phyloP scores from a whole-genome alignment of 2,888 invertebrate genomes.

The Nymphalis c-album region DNA sequence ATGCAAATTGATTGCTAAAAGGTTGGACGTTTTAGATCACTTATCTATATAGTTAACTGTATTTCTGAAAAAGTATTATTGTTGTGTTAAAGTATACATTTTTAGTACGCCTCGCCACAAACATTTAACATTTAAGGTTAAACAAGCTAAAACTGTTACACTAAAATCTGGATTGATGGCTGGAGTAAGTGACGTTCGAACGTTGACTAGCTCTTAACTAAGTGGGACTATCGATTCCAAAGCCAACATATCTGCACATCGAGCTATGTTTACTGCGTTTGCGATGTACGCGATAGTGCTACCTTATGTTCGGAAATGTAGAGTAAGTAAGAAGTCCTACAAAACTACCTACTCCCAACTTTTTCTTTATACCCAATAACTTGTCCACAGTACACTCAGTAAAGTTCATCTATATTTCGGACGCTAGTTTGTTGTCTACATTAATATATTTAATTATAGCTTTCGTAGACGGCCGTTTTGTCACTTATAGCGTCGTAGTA shows the following conservation, averaged over 20 bases:
- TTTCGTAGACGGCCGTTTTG: not conserved
- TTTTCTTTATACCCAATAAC: slow-evolving; percentile 13
- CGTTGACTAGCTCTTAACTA: slow-evolving; percentile 46
- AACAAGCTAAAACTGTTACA: slow-evolving; percentile 48
- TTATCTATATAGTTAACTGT: not conserved
- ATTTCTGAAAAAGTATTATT: not conserved
- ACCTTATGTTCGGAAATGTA: not conserved
- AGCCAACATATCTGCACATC: slow-evolving; percentile 36
- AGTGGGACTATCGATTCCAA: slow-evolving; percentile 56
- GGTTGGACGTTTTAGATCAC: not conserved
- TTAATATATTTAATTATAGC: slow-evolving; percentile 4
- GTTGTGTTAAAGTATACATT: not conserved
- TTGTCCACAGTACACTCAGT: slow-evolving; percentile 11
- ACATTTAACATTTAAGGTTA: slow-evolving; percentile 38
- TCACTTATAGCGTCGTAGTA: slow-evolving; percentile 39
- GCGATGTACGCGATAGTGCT: slow-evolving; percentile 27
- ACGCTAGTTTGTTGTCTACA: not conserved
- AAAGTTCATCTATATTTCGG: slow-evolving; percentile 6
- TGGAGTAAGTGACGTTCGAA: slow-evolving; percentile 41
- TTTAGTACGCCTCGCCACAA: not conserved
- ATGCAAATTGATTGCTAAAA: slow-evolving; percentile 7
- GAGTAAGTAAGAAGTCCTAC: not conserved
- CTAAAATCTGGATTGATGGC: slow-evolving; percentile 40
- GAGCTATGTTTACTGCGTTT: slow-evolving; percentile 41
- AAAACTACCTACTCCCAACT: slow-evolving; percentile 6